phyloP scores from a whole-genome alignment of 2,113 vertebrate species.

The Phycodurus eques region DNA sequence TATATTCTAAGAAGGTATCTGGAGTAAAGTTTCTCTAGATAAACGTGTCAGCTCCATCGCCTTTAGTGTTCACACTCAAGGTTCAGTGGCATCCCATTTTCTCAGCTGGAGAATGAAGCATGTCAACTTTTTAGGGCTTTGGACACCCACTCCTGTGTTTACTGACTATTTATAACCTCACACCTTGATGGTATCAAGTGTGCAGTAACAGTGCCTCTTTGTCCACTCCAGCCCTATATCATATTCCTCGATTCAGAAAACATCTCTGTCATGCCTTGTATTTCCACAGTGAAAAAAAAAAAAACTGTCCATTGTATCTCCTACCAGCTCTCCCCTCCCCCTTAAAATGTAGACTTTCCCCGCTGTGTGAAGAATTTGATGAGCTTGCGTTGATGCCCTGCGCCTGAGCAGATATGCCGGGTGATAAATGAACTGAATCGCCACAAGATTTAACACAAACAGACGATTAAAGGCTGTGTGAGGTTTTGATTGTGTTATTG shows the following conservation, averaged over 20 bases:
- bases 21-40: not conserved
- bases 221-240: constrained; percentile 22
- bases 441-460: not conserved
- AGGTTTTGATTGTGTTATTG: not conserved
- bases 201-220: constrained; percentile 15
- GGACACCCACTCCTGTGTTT: constrained; percentile 39
- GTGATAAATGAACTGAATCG: constrained; percentile 25
- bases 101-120: constrained; percentile 34
- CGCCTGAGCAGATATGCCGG: constrained; percentile 34
- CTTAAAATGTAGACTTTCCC: constrained; percentile 42
- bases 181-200: constrained; percentile 45
- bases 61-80: constrained; percentile 18
- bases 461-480: not conserved
- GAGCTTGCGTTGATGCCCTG: constrained; percentile 56
- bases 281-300: constrained; percentile 10
- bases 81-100: constrained; percentile 18
- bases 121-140: constrained; percentile 14
- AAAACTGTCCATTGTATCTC: constrained; percentile 23
- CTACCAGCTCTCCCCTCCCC: constrained; percentile 34
- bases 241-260: constrained; percentile 24
- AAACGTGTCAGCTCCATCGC: not conserved
- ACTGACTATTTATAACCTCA: constrained; percentile 59
- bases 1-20: not conserved
- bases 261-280: constrained; percentile 16
- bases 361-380: constrained; percentile 66